Conservation (phyloP, 2,113 vertebrate genomes). For the Phylloscopus trochiloides region DNA sequence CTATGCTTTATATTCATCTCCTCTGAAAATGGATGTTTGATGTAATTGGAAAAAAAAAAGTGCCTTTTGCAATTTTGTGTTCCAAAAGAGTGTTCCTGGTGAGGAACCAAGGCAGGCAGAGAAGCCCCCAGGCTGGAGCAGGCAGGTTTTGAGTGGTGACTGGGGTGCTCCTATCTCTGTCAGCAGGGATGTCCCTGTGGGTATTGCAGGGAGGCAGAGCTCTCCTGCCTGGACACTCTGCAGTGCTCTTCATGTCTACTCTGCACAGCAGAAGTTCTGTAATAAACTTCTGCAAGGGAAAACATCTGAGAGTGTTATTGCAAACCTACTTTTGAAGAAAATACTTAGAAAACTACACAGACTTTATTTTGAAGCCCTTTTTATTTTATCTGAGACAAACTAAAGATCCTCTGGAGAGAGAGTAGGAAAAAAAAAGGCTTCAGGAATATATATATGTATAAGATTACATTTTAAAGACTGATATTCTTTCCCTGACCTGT, state of each 20-base stretch:
- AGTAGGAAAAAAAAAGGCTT: no score
- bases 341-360: background rate
- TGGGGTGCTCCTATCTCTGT: background rate
- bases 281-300: background rate
- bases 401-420: background rate
- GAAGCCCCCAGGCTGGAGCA: background rate
- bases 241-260: background rate
- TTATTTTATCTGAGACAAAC: background rate
- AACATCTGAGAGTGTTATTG: background rate
- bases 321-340: background rate
- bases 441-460: background rate
- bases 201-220: background rate
- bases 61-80: background rate
- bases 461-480: background rate
- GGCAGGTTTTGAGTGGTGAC: background rate
- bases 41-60: background rate
- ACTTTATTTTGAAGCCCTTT: background rate
- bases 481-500: background rate
- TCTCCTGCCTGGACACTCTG: background rate
- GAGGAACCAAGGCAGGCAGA: background rate
- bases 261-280: background rate
- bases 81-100: background rate
- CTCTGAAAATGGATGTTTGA: background rate
- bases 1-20: background rate
- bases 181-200: background rate